phyloP scores from a whole-genome alignment of 2,888 invertebrate genomes.

The Rapana venosa region DNA sequence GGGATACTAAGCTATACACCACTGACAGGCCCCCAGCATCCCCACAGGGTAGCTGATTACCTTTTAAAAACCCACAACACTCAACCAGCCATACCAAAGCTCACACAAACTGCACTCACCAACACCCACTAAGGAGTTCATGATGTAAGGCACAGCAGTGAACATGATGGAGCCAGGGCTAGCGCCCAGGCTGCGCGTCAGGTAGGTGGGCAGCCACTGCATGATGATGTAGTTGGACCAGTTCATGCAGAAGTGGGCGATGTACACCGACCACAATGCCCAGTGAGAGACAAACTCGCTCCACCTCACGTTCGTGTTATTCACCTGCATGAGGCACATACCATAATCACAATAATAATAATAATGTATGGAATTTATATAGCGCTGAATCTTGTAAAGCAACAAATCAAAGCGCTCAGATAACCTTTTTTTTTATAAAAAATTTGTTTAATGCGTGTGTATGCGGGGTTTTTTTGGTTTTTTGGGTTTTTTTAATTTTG shows the following conservation, averaged over 20 bases:
- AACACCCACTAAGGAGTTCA: slow-evolving; percentile 86
- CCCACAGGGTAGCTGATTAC: too few relatives aligned
- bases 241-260: slow-evolving; percentile 89
- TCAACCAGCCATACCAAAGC: neutral
- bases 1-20: too few relatives aligned
- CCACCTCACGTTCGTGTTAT: slow-evolving; percentile 83
- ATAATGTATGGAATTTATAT: too few relatives aligned
- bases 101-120: slow-evolving; percentile 79
- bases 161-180: slow-evolving; percentile 85
- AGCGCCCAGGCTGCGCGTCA: slow-evolving; percentile 83
- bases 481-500: too few relatives aligned
- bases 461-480: too few relatives aligned
- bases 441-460: too few relatives aligned
- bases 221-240: slow-evolving; percentile 89
- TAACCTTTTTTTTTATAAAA: too few relatives aligned
- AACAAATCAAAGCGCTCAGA: too few relatives aligned
- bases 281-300: slow-evolving; percentile 84
- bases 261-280: slow-evolving; percentile 86
- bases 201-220: slow-evolving; percentile 88
- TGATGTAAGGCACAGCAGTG: slow-evolving; percentile 86
- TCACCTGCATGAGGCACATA: slow-evolving; percentile 76
- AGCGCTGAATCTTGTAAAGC: too few relatives aligned
- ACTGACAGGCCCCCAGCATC: too few relatives aligned
- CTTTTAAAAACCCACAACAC: too few relatives aligned
- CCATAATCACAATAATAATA: too few relatives aligned